phyloP scores from a whole-genome alignment of 2,797 vertebrate species.

The Pseudochirops corinnae region DNA sequence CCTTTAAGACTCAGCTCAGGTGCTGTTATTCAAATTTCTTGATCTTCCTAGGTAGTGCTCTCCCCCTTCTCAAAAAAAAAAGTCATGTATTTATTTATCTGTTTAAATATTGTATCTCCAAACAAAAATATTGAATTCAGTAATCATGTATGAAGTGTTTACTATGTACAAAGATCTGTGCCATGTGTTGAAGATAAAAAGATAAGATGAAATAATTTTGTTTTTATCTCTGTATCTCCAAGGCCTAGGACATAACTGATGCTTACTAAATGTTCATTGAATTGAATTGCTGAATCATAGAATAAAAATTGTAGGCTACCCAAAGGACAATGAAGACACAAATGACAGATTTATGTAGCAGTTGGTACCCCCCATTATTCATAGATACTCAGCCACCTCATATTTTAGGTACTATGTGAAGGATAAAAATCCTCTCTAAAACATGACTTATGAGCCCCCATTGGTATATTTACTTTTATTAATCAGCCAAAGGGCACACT shows the following conservation, averaged over 20 bases:
- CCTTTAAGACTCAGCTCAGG: neutral
- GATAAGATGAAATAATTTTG: neutral
- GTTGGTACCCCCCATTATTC: neutral
- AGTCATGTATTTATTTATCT: neutral
- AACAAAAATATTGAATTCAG: neutral
- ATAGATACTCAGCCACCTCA: neutral
- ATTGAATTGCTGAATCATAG: neutral
- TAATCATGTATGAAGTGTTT: neutral
- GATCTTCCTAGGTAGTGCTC: neutral
- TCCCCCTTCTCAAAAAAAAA: neutral
- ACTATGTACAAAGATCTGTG: neutral
- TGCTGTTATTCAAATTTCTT: neutral
- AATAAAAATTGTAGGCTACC: neutral
- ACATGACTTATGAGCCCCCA: neutral
- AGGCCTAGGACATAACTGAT: neutral
- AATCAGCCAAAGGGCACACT: neutral
- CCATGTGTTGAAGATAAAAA: neutral
- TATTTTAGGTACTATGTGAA: neutral
- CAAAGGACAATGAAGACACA: neutral
- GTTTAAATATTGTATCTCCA: neutral
- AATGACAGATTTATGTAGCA: neutral
- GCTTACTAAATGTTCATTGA: neutral
- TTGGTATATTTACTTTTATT: neutral
- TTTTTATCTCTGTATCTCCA: neutral
- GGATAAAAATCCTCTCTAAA: neutral